Conservation (phyloP, 2,113 vertebrate genomes). For the Varanus komodoensis region DNA sequence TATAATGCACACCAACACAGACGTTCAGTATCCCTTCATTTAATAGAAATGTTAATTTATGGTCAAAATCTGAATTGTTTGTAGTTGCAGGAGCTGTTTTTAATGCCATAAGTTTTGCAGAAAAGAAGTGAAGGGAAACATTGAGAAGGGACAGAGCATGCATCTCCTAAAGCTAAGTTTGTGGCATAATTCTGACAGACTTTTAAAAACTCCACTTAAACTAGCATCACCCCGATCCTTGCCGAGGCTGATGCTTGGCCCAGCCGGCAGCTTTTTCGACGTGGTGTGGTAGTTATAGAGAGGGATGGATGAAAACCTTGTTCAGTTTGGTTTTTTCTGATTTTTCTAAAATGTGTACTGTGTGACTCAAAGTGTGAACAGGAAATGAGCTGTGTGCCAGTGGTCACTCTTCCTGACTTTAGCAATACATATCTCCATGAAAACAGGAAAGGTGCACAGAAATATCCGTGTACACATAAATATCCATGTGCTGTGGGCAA, state of each 20-base stretch:
- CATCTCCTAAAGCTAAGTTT: too few relatives aligned
- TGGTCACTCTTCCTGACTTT: too few relatives aligned
- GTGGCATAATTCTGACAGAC: background rate
- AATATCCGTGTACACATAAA: too few relatives aligned
- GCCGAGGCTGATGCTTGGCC: too few relatives aligned
- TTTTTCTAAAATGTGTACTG: too few relatives aligned
- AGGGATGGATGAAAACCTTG: too few relatives aligned
- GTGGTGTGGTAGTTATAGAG: background rate
- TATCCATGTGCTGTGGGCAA: too few relatives aligned
- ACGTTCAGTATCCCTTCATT: background rate
- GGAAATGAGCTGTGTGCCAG: too few relatives aligned
- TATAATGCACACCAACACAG: background rate
- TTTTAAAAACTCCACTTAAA: background rate
- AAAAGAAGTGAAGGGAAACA: background rate
- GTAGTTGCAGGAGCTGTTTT: background rate
- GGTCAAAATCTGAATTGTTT: background rate
- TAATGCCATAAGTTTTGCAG: background rate
- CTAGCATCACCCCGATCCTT: background rate
- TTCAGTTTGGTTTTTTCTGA: too few relatives aligned
- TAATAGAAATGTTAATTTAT: slow-evolving; percentile 15
- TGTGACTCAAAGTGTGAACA: too few relatives aligned
- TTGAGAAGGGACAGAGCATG: background rate
- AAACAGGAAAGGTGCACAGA: too few relatives aligned
- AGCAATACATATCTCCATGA: too few relatives aligned
- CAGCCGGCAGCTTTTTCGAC: background rate